Base-by-base conservation (phyloP, 1,140 invertebrate genomes). In the Brachionus rotundiformis region DNA sequence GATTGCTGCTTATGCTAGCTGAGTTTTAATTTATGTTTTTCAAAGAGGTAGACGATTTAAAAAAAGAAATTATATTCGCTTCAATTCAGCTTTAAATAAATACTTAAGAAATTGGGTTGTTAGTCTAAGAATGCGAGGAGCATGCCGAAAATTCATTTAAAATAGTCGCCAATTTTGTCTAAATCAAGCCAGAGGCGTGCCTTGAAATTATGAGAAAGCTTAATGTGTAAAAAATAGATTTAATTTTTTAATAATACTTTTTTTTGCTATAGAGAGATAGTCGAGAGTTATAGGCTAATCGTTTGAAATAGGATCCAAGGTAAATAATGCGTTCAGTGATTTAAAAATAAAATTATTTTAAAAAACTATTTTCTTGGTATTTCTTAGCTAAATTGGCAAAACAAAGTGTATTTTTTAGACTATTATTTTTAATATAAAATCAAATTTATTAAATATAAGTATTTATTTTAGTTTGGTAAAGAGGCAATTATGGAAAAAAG, bases 151-250 rank as follows among this genome's bases (percentile, higher is more conserved):
- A 8, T 8, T 16, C n/a, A 8, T 54, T 54, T 19, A 19, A 54
- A 54, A 54, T 23, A 25, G 47, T 54, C 47, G 47, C 36, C 5
- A 10, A 10, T 39, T 39, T 39, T 39, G 36, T 39, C 13, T 11
- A 39, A 39, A 39, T 25, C 47, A 19, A 19, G 47, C 47, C 47
- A 54, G 47, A 54, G 47, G 47, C 47, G 47, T 54, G 47, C 19
- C n/a, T 54, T 54, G 47, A 54, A 54, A 54, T 54, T 54, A 54
- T 23, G 47, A 54, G 47, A 54, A 54, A 54, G 47, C 47, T 54
- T 54, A 19, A 54, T 54, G 16, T 41, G 11, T 54, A 49, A n/a
- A 49, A 49, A 54, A 54, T 8, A 54, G 7, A 23, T 54, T 54
- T 8, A 23, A 54, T 54, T 54, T 54, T 54, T 54, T 54, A 54